These are phyloP conservation scores for Hydriomena furcata DNA, from an alignment of 2,888 invertebrate genomes.

Conservation along the genomic window DNA sequence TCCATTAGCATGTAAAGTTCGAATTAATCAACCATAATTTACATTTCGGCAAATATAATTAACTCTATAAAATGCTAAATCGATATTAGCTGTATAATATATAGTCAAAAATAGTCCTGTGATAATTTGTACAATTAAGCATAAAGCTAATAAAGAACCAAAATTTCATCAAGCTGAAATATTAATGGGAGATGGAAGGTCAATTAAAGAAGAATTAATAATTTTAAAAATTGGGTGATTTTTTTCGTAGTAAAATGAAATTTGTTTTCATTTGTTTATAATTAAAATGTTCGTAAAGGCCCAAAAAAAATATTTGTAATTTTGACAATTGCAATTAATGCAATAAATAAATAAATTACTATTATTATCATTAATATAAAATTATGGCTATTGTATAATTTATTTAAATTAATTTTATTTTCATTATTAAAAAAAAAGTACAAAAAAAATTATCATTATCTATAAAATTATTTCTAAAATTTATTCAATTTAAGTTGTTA, in stretches of 20 bases:
- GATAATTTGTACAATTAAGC: conserved; percentile 86
- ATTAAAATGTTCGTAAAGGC: conserved; percentile 68
- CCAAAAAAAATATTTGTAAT: conserved; percentile 82
- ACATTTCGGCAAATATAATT: conserved; percentile 88
- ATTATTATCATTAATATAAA: conserved; percentile 76
- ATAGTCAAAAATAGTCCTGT: conserved; percentile 88
- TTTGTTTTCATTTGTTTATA: conserved; percentile 68
- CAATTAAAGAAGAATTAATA: conserved; percentile 83
- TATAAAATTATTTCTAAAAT: conserved; percentile 52
- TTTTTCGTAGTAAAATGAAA: conserved; percentile 64
- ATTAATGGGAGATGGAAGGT: conserved; percentile 84
- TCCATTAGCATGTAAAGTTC: conserved; percentile 87
- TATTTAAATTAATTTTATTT: conserved; percentile 74
- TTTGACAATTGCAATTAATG: conserved; percentile 83
- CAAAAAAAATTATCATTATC: conserved; percentile 47
- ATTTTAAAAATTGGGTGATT: conserved; percentile 81
- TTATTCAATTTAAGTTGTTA: conserved; percentile 58
- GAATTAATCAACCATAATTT: conserved; percentile 87
- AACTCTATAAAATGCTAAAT: conserved; percentile 86
- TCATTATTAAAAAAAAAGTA: conserved; percentile 54
- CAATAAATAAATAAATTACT: conserved; percentile 84
- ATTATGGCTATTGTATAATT: conserved; percentile 80
- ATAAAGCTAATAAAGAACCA: conserved; percentile 86
- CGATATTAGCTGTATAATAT: conserved; percentile 86
- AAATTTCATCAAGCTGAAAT: conserved; percentile 87